A percentile compares a stretch with the other conserved stretches of the same genome.
phyloP scores from a whole-genome alignment of 2,888 invertebrate species.

The Trachelus tabidus region DNA sequence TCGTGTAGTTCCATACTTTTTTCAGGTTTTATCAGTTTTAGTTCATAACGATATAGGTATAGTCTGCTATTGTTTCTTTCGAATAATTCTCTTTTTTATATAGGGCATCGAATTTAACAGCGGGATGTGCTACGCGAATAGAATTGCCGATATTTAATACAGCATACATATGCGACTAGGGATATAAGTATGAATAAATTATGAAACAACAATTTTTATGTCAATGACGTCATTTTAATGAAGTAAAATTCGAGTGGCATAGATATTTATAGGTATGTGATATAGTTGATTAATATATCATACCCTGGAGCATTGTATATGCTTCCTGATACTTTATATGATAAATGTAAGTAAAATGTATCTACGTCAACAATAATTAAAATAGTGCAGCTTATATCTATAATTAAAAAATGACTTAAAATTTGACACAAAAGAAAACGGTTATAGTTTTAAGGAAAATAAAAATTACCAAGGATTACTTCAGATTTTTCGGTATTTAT shows the following conservation, averaged over 20 bases:
- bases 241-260: background rate
- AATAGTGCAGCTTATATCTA: background rate
- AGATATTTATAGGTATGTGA: background rate
- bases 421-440: background rate
- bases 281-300: background rate
- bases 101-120: background rate
- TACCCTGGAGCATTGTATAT: background rate
- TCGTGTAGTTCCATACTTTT: background rate
- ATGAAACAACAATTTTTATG: background rate
- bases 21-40: background rate
- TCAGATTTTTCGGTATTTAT: too few species aligned
- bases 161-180: background rate
- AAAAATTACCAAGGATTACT: too few species aligned
- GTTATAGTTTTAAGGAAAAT: background rate
- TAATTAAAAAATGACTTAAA: background rate
- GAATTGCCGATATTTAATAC: background rate
- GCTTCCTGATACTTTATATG: background rate
- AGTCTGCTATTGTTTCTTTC: background rate
- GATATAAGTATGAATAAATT: background rate
- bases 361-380: background rate
- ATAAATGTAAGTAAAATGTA: background rate
- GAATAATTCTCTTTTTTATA: background rate
- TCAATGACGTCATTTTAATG: background rate
- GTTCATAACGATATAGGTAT: background rate
- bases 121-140: background rate